phyloP scores from a whole-genome alignment of 2,113 vertebrate genomes.

The Gobio gobio region DNA sequence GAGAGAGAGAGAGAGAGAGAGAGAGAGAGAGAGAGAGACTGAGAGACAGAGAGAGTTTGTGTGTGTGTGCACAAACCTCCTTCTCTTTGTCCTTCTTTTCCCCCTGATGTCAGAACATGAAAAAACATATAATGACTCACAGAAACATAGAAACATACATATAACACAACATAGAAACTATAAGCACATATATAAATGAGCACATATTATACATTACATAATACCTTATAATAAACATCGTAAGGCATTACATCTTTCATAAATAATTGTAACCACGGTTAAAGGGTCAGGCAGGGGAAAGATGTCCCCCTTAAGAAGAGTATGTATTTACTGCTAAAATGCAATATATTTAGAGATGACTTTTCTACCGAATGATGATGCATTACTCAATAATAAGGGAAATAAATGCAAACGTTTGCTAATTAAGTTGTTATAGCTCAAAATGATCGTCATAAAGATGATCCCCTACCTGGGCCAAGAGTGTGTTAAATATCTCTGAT shows the following conservation, averaged over 20 bases:
- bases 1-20: too few relatives aligned
- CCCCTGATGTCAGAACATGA: slow-evolving; percentile 32
- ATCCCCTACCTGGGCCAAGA: neutral
- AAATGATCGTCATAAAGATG: neutral
- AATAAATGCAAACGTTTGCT: neutral
- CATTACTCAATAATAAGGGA: neutral
- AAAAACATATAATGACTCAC: slow-evolving; percentile 38
- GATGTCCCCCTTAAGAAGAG: neutral
- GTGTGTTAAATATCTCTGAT: neutral
- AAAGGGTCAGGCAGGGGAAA: neutral
- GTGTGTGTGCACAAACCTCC: slow-evolving; percentile 38
- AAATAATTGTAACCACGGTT: too few relatives aligned
- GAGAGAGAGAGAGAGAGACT: too few relatives aligned
- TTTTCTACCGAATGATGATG: neutral
- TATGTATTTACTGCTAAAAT: neutral
- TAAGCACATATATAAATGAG: neutral
- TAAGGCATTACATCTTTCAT: too few relatives aligned
- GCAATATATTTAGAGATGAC: neutral
- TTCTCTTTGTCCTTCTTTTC: slow-evolving; percentile 50
- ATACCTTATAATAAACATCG: too few relatives aligned
- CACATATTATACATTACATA: neutral
- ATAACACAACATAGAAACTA: neutral
- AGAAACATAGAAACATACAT: slow-evolving; percentile 26
- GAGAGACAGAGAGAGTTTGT: neutral
- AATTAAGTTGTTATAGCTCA: neutral